Conservation (phyloP, 2,113 vertebrate genomes). For the Cricetomys ansorgei region DNA sequence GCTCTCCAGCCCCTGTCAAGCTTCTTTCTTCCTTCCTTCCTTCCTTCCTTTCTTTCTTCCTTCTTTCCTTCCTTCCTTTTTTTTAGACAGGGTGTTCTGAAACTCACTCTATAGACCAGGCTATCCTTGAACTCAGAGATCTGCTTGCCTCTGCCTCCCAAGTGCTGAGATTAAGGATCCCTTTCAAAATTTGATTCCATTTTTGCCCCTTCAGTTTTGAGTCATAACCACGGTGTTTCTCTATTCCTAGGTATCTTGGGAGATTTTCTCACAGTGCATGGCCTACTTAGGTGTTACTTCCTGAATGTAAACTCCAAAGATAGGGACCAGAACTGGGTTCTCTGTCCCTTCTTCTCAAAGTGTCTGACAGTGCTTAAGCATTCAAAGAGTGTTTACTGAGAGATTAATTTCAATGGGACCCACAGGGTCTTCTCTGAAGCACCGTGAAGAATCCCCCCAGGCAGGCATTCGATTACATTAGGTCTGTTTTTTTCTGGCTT, state of each 20-base stretch:
- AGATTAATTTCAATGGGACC: neutral
- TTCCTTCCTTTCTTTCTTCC: neutral
- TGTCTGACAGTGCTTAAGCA: neutral
- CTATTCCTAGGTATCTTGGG: neutral
- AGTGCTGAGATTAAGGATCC: neutral
- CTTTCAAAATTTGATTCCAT: neutral
- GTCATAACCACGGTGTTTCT: neutral
- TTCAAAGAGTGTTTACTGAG: neutral
- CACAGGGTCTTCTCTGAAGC: neutral
- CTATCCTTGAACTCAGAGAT: neutral
- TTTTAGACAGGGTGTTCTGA: neutral
- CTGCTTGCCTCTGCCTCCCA: neutral
- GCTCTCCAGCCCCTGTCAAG: neutral
- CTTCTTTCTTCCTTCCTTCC: neutral
- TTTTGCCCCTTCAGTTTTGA: neutral
- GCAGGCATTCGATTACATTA: too few species aligned
- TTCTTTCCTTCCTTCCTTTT: rapidly evolving
- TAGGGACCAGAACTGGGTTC: neutral
- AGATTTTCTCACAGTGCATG: neutral
- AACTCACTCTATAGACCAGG: too few species aligned
- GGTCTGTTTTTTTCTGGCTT: neutral
- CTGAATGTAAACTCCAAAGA: neutral
- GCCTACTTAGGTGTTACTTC: neutral
- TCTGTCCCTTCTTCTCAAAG: neutral
- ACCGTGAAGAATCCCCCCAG: neutral